These are phyloP conservation scores for Entomobrya multifasciata DNA, from an alignment of 2,888 invertebrate genomes.

Conservation along the genomic window DNA sequence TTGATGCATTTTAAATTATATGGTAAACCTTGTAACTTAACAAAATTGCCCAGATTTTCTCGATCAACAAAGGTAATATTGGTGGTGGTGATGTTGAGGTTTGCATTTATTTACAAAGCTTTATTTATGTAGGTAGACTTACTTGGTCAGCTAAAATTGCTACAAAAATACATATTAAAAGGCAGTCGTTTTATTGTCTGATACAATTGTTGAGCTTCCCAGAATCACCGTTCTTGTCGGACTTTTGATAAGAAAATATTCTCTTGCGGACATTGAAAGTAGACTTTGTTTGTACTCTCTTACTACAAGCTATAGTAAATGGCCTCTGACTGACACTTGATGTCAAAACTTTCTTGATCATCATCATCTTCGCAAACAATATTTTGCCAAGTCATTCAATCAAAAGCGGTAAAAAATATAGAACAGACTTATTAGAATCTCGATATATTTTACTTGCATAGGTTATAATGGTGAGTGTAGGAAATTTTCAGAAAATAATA, in stretches of 20 bases:
- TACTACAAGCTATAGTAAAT: constrained; percentile 42
- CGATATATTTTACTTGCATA: no score
- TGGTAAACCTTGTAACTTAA: constrained; percentile 36
- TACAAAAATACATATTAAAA: constrained; percentile 22
- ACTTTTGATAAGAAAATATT: constrained; percentile 21
- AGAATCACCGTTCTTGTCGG: background rate
- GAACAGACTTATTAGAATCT: no score
- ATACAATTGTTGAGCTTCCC: constrained; percentile 28
- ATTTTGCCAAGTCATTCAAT: constrained; percentile 65
- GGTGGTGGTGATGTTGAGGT: background rate
- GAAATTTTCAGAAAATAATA: no score
- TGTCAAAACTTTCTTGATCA: constrained; percentile 64
- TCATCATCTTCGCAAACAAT: constrained; percentile 49
- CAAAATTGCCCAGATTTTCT: constrained; percentile 54
- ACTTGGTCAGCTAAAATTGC: background rate
- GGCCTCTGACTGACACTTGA: constrained; percentile 67
- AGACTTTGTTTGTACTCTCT: constrained; percentile 15
- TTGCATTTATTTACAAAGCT: background rate
- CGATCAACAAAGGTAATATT: constrained; percentile 62
- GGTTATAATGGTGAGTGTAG: no score
- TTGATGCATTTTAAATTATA: constrained; percentile 67
- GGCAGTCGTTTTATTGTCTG: no score
- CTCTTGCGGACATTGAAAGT: no score
- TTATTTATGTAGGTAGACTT: constrained; percentile 17
- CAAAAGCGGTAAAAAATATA: constrained; percentile 56